phyloP scores from a whole-genome alignment of 2,888 invertebrate species.

The Caenorhabditis uteleia region DNA sequence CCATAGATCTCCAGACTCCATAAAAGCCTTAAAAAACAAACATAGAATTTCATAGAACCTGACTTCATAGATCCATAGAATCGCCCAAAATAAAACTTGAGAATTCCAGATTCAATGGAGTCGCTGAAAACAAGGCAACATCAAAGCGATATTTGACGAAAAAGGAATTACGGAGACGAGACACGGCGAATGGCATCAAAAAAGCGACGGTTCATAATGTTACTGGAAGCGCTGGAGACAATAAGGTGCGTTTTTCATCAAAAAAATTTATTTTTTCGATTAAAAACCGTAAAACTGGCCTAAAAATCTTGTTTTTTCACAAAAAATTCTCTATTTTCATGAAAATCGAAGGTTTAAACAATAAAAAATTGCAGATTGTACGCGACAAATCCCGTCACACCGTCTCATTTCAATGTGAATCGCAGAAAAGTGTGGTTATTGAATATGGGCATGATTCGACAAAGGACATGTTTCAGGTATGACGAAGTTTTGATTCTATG shows the following conservation, averaged over 20 bases:
- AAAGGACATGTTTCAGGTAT: constrained; percentile 99
- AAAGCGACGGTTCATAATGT: constrained; percentile 46
- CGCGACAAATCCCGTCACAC: constrained; percentile 62
- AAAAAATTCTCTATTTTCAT: not conserved
- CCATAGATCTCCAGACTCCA: not conserved
- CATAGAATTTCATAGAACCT: too few relatives aligned
- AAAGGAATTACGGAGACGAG: constrained; percentile 52
- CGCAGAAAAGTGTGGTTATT: constrained; percentile 80
- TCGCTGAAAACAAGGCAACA: constrained; percentile 45
- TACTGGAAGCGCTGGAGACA: constrained; percentile 3
- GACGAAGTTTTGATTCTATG: constrained; percentile 1
- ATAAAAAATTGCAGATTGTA: constrained; percentile 51
- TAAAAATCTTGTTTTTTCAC: not conserved
- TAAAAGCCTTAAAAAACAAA: too few relatives aligned
- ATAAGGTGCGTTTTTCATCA: constrained; percentile 1
- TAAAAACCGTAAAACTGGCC: not conserved
- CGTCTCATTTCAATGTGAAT: constrained; percentile 64
- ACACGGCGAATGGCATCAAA: constrained; percentile 62
- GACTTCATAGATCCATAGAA: not conserved
- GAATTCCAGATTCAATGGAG: constrained; percentile 54
- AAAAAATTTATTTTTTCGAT: not conserved
- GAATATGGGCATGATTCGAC: constrained; percentile 93
- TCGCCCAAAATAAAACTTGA: not conserved
- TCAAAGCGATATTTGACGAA: constrained; percentile 62
- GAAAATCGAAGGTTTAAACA: not conserved